Evolutionary conservation across 2,888 invertebrate species (phyloP).

Genomic region (Homarus gammarus): DNA sequence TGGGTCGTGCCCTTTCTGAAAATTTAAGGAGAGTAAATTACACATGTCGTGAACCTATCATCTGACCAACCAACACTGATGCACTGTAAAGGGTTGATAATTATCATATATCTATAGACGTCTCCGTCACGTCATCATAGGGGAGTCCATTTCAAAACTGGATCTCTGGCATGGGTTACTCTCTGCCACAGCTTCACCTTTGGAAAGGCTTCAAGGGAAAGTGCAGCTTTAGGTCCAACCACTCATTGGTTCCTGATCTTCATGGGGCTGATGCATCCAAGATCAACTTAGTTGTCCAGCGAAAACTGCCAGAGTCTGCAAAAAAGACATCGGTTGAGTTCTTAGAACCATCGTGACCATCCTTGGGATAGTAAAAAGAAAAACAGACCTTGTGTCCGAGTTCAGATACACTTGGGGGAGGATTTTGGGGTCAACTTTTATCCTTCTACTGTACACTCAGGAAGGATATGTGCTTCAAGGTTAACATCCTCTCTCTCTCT

Average conservation of each 20-base stretch:
- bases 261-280: background rate
- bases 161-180: background rate
- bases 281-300: slow-evolving; percentile 41
- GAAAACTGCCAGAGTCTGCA: slow-evolving; percentile 32
- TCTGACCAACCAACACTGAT: background rate
- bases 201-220: slow-evolving; percentile 15
- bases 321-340: slow-evolving; percentile 21
- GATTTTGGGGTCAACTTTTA: too few species aligned
- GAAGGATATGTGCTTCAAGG: too few species aligned
- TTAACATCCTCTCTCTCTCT: too few species aligned
- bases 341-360: background rate
- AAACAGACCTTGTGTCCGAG: background rate
- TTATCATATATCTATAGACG: background rate
- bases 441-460: background rate
- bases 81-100: background rate
- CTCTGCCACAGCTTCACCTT: slow-evolving; percentile 11
- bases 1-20: too few species aligned
- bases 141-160: background rate
- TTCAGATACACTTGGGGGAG: background rate
- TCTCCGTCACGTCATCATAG: background rate
- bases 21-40: too few species aligned
- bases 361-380: background rate
- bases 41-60: too few species aligned
- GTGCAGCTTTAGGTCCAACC: slow-evolving; percentile 29
- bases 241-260: background rate